A percentile compares a stretch with the other conserved stretches of the same genome.
phyloP scores from a whole-genome alignment of 2,888 invertebrate species.

The Chrysina gloriosa region DNA sequence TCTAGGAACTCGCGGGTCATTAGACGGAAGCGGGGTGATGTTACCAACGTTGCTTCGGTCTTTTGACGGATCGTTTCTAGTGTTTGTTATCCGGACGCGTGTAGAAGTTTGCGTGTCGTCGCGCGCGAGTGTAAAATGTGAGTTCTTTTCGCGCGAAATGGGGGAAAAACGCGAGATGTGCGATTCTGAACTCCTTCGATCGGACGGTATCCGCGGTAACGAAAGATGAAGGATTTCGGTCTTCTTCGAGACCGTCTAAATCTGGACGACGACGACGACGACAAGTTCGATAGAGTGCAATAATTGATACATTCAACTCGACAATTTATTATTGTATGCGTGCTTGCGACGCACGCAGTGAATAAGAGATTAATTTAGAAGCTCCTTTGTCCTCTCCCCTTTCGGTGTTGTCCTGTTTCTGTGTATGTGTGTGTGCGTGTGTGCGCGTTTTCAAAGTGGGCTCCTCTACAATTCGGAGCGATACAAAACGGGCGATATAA shows the following conservation, averaged over 20 bases:
- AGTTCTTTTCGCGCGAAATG: background rate
- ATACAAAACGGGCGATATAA: background rate
- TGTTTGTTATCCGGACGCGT: constrained; percentile 40
- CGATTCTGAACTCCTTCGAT: too few relatives aligned
- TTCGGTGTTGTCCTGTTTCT: too few relatives aligned
- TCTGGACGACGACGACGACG: too few relatives aligned
- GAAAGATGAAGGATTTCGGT: too few relatives aligned
- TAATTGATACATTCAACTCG: constrained; percentile 8
- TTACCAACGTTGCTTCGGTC: constrained; percentile 34
- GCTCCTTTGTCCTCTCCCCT: too few relatives aligned
- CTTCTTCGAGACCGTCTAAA: too few relatives aligned
- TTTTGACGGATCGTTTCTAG: constrained; percentile 43
- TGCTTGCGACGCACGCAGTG: too few relatives aligned
- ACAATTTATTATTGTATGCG: background rate
- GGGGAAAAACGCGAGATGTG: background rate
- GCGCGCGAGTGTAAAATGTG: background rate
- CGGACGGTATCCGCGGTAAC: background rate
- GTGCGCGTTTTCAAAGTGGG: background rate
- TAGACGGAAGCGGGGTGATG: constrained; percentile 44
- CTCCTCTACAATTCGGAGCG: background rate
- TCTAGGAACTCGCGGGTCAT: constrained; percentile 46
- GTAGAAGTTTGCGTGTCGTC: constrained; percentile 14
- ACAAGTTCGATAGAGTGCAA: background rate
- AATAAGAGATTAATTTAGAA: background rate
- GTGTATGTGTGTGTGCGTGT: background rate